Evolutionary conservation across 2,113 vertebrate genomes (phyloP).

Genomic region (Amphiprion ocellaris): DNA sequence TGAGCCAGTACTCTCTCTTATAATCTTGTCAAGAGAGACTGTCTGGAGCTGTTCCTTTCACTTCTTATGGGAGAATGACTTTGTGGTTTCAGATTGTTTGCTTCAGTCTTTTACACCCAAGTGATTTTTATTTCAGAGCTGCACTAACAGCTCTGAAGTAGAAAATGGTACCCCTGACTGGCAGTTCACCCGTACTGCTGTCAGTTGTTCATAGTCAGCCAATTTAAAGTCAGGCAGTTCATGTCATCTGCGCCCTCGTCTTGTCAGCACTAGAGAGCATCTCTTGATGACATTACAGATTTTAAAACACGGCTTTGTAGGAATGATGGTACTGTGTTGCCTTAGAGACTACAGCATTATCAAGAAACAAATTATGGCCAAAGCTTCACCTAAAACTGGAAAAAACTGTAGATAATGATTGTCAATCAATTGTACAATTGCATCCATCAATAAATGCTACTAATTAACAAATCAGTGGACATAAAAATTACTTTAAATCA

Average conservation of each 20-base stretch:
- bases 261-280: not conserved
- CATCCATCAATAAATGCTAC: no score
- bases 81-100: constrained; percentile 36
- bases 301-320: not conserved
- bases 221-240: not conserved
- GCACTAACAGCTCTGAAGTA: not conserved
- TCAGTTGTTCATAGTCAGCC: constrained; percentile 17
- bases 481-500: no score
- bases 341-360: no score
- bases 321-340: no score
- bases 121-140: constrained; percentile 23
- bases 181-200: not conserved
- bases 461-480: no score
- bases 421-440: no score
- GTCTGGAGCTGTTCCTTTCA: constrained; percentile 37
- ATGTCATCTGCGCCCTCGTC: constrained; percentile 1
- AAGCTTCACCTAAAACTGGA: no score
- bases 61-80: constrained; percentile 31
- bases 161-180: constrained; percentile 11
- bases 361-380: no score
- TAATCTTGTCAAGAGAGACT: constrained; percentile 50
- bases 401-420: no score
- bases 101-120: constrained; percentile 29
- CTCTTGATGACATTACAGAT: not conserved
- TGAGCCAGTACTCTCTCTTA: constrained; percentile 38